phyloP scores from a whole-genome alignment of 2,888 invertebrate species.

The Drosophila bunnanda region DNA sequence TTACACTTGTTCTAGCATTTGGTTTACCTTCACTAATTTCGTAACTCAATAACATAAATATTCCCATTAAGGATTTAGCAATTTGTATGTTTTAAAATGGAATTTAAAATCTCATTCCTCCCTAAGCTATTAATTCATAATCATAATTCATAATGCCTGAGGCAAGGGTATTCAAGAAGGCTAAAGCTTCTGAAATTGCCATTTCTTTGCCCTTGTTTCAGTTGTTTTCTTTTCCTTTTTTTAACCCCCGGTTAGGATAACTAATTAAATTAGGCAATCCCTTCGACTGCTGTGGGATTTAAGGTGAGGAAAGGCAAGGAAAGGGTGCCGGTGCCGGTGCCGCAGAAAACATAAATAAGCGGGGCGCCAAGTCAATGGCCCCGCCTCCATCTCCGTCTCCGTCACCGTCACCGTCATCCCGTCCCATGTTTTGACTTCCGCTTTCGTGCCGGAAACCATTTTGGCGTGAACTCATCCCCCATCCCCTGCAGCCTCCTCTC shows the following conservation, averaged over 20 bases:
- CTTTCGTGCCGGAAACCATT: constrained; percentile 80
- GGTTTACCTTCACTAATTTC: neutral
- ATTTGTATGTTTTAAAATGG: too few relatives aligned
- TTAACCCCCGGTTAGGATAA: constrained; percentile 54
- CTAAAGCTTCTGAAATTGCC: neutral
- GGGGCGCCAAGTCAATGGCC: constrained; percentile 48
- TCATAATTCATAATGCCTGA: constrained; percentile 2
- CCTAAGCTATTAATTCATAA: constrained; percentile 1
- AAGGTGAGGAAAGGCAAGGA: neutral
- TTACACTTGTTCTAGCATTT: neutral
- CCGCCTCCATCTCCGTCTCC: constrained; percentile 14
- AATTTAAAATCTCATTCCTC: neutral
- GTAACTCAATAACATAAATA: neutral
- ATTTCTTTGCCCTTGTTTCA: constrained; percentile 10
- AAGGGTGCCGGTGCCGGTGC: constrained; percentile 13
- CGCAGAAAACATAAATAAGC: constrained; percentile 73
- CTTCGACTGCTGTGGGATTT: constrained; percentile 56
- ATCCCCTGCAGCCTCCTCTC: constrained; percentile 7
- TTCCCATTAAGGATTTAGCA: too few relatives aligned
- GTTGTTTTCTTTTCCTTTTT: constrained; percentile 3
- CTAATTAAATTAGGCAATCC: constrained; percentile 78
- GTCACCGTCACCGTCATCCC: constrained; percentile 9
- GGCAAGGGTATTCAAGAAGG: neutral
- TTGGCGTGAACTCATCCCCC: constrained; percentile 69
- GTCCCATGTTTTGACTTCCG: constrained; percentile 62